phyloP scores from a whole-genome alignment of 2,113 vertebrate genomes.

The Tympanuchus pallidicinctus region DNA sequence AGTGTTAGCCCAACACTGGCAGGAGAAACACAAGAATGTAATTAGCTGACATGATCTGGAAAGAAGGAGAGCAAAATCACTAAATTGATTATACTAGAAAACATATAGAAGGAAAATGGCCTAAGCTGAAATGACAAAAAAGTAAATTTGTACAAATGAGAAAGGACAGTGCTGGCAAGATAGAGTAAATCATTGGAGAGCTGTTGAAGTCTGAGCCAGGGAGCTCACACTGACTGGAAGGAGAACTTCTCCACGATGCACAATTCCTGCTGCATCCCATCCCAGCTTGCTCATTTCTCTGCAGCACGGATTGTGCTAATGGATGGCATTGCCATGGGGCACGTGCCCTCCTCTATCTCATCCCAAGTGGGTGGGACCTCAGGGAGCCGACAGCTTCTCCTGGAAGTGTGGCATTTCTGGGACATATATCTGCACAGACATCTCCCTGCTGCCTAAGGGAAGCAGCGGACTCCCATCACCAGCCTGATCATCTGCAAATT shows the following conservation, averaged over 20 bases:
- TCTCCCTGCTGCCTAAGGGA: background rate
- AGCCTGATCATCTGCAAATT: conserved; percentile 45
- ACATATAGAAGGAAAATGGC: background rate
- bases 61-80: background rate
- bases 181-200: background rate
- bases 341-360: background rate
- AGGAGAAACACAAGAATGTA: background rate
- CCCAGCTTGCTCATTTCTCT: conserved; percentile 16
- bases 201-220: background rate
- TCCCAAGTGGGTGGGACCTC: conserved; percentile 10
- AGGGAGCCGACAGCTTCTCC: conserved; percentile 46
- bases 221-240: background rate
- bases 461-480: conserved; percentile 19
- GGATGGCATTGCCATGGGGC: conserved; percentile 28
- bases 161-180: conserved; percentile 41
- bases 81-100: background rate
- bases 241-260: background rate
- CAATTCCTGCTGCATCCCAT: background rate
- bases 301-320: background rate
- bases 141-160: conserved; percentile 14
- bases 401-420: conserved; percentile 31
- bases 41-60: background rate
- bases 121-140: conserved; percentile 23
- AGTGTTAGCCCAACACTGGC: background rate
- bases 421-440: conserved; percentile 59